Conservation (phyloP, 2,113 vertebrate genomes). For the Sardina pilchardus region DNA sequence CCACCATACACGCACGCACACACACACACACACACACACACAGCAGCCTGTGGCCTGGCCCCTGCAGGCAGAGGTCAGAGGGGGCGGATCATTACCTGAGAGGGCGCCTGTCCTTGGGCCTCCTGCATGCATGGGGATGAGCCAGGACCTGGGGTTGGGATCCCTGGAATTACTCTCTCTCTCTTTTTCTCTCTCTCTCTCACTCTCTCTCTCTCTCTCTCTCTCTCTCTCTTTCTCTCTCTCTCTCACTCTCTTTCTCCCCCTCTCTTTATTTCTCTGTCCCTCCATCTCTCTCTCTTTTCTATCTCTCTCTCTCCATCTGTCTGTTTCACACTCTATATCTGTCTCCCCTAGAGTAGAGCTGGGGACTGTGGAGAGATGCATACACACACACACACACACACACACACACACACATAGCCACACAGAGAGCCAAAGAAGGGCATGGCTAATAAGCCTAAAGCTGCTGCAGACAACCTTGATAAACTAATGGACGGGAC, state of each 20-base stretch:
- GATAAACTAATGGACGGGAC: too few species aligned
- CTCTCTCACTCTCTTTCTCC: not conserved
- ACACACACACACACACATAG: not conserved
- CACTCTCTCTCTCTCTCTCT: not conserved
- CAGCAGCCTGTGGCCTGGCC: not conserved
- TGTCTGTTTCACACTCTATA: not conserved
- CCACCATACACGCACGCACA: not conserved
- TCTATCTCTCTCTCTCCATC: not conserved
- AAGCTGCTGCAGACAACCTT: not conserved
- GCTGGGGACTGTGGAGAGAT: not conserved
- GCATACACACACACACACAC: not conserved
- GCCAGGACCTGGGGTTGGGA: not conserved
- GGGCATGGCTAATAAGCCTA: not conserved
- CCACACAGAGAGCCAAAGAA: not conserved
- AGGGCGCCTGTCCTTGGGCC: not conserved
- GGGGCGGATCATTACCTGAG: not conserved
- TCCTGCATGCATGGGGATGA: not conserved
- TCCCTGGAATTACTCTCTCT: not conserved
- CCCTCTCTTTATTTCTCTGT: not conserved
- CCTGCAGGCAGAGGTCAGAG: not conserved
- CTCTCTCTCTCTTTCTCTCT: not conserved
- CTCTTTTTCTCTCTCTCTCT: not conserved
- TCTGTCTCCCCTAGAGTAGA: not conserved
- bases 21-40: conserved; percentile 1
- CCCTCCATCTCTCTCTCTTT: not conserved